These are phyloP conservation scores for Tetropium fuscum DNA, from an alignment of 2,888 invertebrate species.

Conservation along the genomic window DNA sequence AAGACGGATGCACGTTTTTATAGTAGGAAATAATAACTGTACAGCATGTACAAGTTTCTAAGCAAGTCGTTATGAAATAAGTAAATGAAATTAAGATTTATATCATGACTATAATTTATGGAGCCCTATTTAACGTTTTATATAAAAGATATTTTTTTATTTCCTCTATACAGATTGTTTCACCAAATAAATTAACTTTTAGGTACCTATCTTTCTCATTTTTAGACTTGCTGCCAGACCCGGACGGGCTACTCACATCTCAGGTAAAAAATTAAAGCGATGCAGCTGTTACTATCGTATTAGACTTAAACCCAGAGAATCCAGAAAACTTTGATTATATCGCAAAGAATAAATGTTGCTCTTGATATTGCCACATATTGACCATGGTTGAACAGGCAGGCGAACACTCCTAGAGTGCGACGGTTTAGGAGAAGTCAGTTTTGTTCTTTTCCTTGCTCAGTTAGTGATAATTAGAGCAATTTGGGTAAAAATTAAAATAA, in stretches of 20 bases:
- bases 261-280: conserved; percentile 23
- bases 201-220: conserved; percentile 30
- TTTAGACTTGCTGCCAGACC: conserved; percentile 14
- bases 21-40: background rate
- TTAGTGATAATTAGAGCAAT: no score
- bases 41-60: background rate
- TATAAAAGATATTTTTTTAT: background rate
- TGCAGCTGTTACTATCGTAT: conserved; percentile 24
- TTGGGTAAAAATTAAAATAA: no score
- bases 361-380: no score
- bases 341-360: no score
- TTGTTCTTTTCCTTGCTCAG: no score
- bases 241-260: conserved; percentile 12
- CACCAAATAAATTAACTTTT: conserved; percentile 39
- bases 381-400: no score
- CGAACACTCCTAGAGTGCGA: no score
- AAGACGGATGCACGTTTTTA: background rate
- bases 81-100: conserved; percentile 2
- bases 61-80: conserved; percentile 1
- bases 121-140: conserved; percentile 2
- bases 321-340: no score
- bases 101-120: conserved; percentile 1
- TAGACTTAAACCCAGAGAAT: no score
- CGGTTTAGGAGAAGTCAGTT: no score
- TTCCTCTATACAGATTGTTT: conserved; percentile 36